Percentiles rank a stretch among this genome's conserved stretches.
phyloP scores from a whole-genome alignment of 64 coral and sea anemone species.

The Cladopsammia gracilis region DNA sequence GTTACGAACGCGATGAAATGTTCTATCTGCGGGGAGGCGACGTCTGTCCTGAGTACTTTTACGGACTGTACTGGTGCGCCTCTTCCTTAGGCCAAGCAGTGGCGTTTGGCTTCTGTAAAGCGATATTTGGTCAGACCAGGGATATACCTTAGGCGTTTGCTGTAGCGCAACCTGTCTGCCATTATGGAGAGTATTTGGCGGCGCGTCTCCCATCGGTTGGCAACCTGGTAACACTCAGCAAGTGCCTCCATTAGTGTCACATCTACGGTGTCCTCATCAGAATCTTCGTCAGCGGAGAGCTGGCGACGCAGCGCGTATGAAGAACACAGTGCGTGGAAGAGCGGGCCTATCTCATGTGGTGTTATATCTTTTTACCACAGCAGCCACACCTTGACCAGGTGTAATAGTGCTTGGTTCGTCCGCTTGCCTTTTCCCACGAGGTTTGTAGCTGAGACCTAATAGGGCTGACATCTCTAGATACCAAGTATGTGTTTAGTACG shows the following conservation, averaged over 20 bases:
- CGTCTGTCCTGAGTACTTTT: too few species aligned
- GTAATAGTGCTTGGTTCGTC: too few species aligned
- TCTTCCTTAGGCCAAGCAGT: too few species aligned
- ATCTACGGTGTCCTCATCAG: not conserved
- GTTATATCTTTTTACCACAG: not conserved
- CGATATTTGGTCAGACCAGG: too few species aligned
- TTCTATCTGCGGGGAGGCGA: too few species aligned
- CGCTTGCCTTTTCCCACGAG: conserved; percentile 11
- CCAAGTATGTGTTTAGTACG: not conserved
- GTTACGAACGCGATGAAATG: too few species aligned
- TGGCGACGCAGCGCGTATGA: not conserved
- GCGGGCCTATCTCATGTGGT: not conserved
- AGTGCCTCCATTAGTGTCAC: conserved; percentile 7
- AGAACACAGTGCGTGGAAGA: too few species aligned
- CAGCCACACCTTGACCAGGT: conserved; percentile 1
- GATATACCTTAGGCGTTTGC: too few species aligned
- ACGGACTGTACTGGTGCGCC: too few species aligned
- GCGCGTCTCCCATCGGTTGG: not conserved
- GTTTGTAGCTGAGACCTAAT: conserved; percentile 12
- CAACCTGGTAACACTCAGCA: conserved; percentile 8
- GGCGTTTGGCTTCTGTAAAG: too few species aligned
- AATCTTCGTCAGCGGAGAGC: not conserved
- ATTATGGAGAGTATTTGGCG: too few species aligned
- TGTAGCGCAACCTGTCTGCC: too few species aligned
- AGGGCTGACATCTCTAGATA: conserved; percentile 1